Evolutionary conservation across 1,140 invertebrate genomes (phyloP), one percentile per base, ranked within the genome.

Genomic region (Nixonia krombeini): DNA sequence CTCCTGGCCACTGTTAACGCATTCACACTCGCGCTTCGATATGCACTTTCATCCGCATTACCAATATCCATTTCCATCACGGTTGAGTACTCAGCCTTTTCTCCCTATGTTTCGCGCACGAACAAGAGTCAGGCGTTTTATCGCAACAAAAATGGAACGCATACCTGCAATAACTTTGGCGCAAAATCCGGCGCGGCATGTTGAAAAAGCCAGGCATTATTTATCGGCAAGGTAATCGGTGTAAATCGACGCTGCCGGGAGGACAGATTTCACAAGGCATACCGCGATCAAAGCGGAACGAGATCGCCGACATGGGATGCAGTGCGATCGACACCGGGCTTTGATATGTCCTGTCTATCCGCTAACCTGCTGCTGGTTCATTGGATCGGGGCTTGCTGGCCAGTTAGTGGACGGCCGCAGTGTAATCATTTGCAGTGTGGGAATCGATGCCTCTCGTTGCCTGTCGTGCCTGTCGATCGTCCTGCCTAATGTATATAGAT

Each of bases 391-490:
- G 74, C 59, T 71, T 55, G 70, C 63, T 73, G 74, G 74, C 76
- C 75, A 80, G 77, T 83, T 82, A 83, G 81, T 66, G 75, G 75
- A 75, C 67, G 63, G 65, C 79, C 79, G 71, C 80, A 80, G 74
- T 78, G 78, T 82, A 83, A 83, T 83, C 79, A 82, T 82, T 82
- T 82, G 81, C 66, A 80, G 79, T 77, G 41, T 49, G 51, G 72
- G 71, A 78, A 79, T 83, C 73, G 75, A 75, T 70, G 72, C 73
- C 55, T 57, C 42, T 38, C 46, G 31, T 13, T 44, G 31, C 15
- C 25, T 41, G 38, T 15, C 40, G 12, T 40, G 9, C 46, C 16
- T 35, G 25, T 45, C 21, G 23, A 13, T 6, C 28, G 41, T 26
- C 6, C 21, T 21, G 6, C 21, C 21, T 21, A 21, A 21, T 21